These are phyloP conservation scores for Synanceia verrucosa DNA, from an alignment of 2,797 vertebrate species.

Conservation along the genomic window DNA sequence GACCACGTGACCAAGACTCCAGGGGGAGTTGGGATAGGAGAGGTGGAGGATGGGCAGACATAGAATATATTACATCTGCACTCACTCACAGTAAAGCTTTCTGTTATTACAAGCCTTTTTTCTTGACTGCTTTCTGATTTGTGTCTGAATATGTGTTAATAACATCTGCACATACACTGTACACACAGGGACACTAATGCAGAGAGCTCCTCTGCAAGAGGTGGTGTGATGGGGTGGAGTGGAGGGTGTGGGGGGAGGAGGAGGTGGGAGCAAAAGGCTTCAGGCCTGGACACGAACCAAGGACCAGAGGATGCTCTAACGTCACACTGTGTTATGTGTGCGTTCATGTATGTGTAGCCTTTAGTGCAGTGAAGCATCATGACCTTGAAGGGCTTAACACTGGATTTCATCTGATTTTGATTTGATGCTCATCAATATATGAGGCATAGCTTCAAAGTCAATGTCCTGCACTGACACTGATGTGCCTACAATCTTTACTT, in stretches of 20 bases:
- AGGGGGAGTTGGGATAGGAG: constrained; percentile 27
- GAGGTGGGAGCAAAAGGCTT: constrained; percentile 32
- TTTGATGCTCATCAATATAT: not conserved
- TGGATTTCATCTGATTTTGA: constrained; percentile 19
- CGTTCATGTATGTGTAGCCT: not conserved
- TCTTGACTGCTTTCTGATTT: constrained; percentile 1
- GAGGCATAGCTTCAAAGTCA: not conserved
- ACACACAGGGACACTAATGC: not conserved
- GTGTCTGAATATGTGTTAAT: not conserved
- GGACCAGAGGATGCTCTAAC: constrained; percentile 18
- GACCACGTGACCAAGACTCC: constrained; percentile 60
- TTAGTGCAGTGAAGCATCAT: constrained; percentile 9
- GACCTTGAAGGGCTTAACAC: constrained; percentile 54
- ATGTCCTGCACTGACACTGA: not conserved
- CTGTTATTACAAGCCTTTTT: not conserved
- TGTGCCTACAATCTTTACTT: not conserved
- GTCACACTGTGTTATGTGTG: constrained; percentile 29
- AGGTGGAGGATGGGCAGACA: constrained; percentile 53
- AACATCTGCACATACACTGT: not conserved
- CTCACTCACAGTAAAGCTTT: too few relatives aligned
- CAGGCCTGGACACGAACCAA: constrained; percentile 16
- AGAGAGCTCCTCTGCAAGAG: constrained; percentile 12
- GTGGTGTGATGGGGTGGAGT: constrained; percentile 37
- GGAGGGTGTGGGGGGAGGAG: constrained; percentile 1
- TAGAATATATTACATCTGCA: constrained; percentile 6